phyloP scores from a whole-genome alignment of 2,113 vertebrate genomes.

The Takifugu bimaculatus region DNA sequence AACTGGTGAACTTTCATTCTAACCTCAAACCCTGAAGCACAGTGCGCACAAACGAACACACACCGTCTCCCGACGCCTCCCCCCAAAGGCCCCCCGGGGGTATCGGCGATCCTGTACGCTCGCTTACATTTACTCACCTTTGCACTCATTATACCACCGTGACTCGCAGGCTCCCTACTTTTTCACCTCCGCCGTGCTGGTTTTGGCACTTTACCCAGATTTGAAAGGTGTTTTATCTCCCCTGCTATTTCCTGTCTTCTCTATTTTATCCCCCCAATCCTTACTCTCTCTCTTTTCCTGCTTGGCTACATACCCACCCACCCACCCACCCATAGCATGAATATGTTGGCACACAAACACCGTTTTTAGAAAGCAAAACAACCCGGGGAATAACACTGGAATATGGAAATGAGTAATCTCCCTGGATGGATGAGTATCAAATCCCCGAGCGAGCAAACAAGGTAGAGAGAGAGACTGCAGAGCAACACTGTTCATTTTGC shows the following conservation, averaged over 20 bases:
- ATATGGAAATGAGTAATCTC: conserved; percentile 68
- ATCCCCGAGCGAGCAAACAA: conserved; percentile 43
- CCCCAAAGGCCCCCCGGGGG: conserved; percentile 27
- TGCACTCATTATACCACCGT: conserved; percentile 44
- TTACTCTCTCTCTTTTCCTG: background rate
- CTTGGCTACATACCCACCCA: conserved; percentile 22
- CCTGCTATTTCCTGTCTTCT: conserved; percentile 11
- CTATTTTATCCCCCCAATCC: background rate
- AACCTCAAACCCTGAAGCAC: conserved; percentile 34
- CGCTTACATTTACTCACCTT: conserved; percentile 36
- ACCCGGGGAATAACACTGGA: conserved; percentile 58
- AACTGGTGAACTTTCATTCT: conserved; percentile 52
- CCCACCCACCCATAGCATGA: conserved; percentile 23
- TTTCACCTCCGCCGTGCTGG: conserved; percentile 35
- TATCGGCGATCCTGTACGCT: conserved; percentile 22
- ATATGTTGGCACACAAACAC: conserved; percentile 56
- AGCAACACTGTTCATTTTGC: conserved; percentile 65
- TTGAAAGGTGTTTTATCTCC: conserved; percentile 21
- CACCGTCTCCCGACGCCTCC: conserved; percentile 12
- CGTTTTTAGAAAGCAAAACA: conserved; percentile 71
- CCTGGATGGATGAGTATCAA: conserved; percentile 63
- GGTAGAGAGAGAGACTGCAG: conserved; percentile 28
- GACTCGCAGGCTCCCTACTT: conserved; percentile 13
- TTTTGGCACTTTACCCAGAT: conserved; percentile 8
- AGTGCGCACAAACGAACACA: conserved; percentile 24